Base-by-base conservation (phyloP, 2,888 invertebrate species). In the Stenolophus ochropezus region DNA sequence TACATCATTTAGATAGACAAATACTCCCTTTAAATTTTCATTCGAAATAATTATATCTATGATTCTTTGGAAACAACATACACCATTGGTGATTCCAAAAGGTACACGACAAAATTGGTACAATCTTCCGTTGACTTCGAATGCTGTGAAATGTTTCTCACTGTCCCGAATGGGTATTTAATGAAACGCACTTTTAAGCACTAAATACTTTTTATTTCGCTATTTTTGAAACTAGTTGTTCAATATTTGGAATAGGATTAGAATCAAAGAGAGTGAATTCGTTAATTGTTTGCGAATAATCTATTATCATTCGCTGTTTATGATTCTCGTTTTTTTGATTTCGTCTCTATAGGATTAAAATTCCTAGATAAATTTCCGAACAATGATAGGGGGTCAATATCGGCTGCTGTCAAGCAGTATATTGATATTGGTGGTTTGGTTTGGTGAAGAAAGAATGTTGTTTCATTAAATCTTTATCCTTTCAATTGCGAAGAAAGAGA, bases 31-130 rank as follows among this genome's bases (percentile, higher is more conserved):
- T 20, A 42, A n/a, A n/a, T n/a, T n/a, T n/a, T n/a, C n/a, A n/a
- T n/a, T n/a, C n/a, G n/a, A n/a, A n/a, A n/a, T n/a, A n/a, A n/a
- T n/a, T n/a, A n/a, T 80, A 4, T 49, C 16, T 84, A 82, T 2
- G 49, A 74, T 4, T 33, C 33, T 20, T 53, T 84, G 83, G 65
- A 83, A 84, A 33, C 65, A 65, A 2, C 74, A 8, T 0, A 83
- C 83, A 3, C 83, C 83, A 71, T 84, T 84, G 3, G 77, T 84
- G 0, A 84, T 82, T 1, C 83, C 83, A 78, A 83, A 83, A n/a
- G 83, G 77, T 1, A 83, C 56, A 23, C 77, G 65, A 14, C 23
- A 33, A 77, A 82, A 83, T 47, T 84, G 83, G 75, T 79, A 82
- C 6, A 82, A 79, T 14, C 73, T 16, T 6, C 82, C 74, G 73